A percentile compares a stretch with the other conserved stretches of the same genome.
Conservation (phyloP, 2,888 invertebrate genomes). For the Brachyptera risi region DNA sequence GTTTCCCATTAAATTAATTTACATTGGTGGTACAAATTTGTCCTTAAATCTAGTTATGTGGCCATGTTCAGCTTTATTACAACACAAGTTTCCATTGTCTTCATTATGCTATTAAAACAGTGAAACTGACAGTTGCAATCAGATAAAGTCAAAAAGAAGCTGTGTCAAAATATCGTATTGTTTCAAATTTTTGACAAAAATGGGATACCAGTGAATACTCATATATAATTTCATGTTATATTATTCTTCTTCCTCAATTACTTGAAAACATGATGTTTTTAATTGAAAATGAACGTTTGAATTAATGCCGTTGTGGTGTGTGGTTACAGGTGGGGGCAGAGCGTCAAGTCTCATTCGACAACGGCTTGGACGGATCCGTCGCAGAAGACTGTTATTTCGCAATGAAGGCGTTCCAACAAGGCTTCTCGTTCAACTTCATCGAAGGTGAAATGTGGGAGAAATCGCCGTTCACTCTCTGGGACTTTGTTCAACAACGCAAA, state of each 20-base stretch:
- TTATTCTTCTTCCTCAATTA: background rate
- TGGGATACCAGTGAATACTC: background rate
- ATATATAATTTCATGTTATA: background rate
- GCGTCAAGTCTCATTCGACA: slow-evolving; percentile 88
- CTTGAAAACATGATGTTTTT: background rate
- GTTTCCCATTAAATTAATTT: too few species aligned
- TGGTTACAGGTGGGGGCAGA: slow-evolving; percentile 80
- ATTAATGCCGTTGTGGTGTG: background rate
- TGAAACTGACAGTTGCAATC: too few species aligned
- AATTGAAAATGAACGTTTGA: background rate
- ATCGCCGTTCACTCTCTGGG: slow-evolving; percentile 90
- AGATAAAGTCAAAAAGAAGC: too few species aligned
- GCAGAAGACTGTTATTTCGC: slow-evolving; percentile 97
- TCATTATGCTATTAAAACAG: too few species aligned
- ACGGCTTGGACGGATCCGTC: slow-evolving; percentile 94
- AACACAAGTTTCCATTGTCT: too few species aligned
- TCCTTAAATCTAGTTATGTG: too few species aligned
- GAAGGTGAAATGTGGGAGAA: slow-evolving; percentile 99
- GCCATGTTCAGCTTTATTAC: too few species aligned
- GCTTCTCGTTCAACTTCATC: slow-evolving; percentile 90
- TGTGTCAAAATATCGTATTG: too few species aligned
- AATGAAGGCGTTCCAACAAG: slow-evolving; percentile 88
- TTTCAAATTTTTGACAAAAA: too few species aligned
- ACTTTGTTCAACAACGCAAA: slow-evolving; percentile 93
- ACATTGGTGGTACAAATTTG: too few species aligned